Evolutionary conservation across 2,797 vertebrate species (phyloP).

Genomic region (Dicrostonyx torquatus): DNA sequence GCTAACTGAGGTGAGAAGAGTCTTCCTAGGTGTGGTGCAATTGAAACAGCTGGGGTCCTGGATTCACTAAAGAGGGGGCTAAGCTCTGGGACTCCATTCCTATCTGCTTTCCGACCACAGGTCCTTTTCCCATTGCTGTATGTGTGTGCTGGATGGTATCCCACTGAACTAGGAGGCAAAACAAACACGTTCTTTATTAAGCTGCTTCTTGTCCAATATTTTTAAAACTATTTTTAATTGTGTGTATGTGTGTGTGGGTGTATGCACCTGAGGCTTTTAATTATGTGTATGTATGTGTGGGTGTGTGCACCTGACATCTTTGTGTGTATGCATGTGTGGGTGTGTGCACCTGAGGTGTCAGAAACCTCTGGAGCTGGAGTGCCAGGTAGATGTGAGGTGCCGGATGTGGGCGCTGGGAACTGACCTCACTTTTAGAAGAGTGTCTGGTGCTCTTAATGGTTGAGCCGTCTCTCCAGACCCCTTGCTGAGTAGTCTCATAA

Average conservation of each 20-base stretch:
- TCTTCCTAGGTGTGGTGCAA: background rate
- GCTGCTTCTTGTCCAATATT: background rate
- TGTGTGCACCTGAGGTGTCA: too few species aligned
- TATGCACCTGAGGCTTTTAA: too few species aligned
- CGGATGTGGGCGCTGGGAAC: background rate
- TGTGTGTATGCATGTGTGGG: too few species aligned
- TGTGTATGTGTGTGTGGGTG: background rate
- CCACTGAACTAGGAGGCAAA: background rate
- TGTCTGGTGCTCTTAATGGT: background rate
- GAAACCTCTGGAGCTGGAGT: background rate
- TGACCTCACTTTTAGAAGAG: background rate
- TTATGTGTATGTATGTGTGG: too few species aligned
- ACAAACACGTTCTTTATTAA: background rate
- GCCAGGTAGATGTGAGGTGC: background rate
- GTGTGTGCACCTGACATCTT: too few species aligned
- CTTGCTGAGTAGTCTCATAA: background rate
- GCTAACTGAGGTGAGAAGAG: background rate
- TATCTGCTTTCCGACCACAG: background rate
- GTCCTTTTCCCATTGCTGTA: accelerated
- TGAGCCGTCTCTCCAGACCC: background rate
- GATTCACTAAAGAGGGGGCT: background rate
- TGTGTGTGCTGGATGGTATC: background rate
- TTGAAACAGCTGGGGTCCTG: background rate
- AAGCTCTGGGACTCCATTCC: too few species aligned
- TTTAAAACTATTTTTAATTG: background rate